phyloP scores from a whole-genome alignment of 2,888 invertebrate species.

The Hymenopus coronatus region DNA sequence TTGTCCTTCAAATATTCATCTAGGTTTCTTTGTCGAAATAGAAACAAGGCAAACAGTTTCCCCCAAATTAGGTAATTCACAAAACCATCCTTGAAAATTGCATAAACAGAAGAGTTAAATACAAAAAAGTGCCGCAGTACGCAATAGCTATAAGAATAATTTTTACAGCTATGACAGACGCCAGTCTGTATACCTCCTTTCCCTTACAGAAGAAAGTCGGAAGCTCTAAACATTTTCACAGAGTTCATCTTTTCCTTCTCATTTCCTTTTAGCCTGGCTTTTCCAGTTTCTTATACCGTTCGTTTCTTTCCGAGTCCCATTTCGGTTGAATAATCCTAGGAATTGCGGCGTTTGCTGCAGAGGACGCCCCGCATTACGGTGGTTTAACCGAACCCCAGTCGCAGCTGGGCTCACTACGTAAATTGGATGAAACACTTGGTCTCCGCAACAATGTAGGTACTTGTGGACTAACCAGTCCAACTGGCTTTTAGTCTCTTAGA shows the following conservation, averaged over 20 bases:
- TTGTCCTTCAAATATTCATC: no score
- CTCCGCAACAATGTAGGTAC: background rate
- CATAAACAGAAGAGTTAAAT: no score
- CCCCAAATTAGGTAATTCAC: no score
- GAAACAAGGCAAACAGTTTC: no score
- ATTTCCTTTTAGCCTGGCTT: background rate
- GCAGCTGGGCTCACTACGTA: background rate
- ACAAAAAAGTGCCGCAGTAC: no score
- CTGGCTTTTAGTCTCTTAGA: background rate
- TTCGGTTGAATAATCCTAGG: background rate
- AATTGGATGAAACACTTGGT: background rate
- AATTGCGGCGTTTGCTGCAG: background rate
- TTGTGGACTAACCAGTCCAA: background rate
- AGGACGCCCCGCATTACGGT: background rate
- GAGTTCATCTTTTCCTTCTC: background rate
- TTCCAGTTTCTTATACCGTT: background rate
- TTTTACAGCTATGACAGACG: background rate
- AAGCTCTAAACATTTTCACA: background rate
- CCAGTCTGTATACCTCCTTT: background rate
- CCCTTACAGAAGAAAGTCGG: background rate
- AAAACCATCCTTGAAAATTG: no score
- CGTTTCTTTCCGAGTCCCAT: background rate
- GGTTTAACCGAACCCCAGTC: background rate
- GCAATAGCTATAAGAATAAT: background rate
- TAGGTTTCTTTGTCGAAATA: no score